Evolutionary conservation across 2,888 invertebrate species (phyloP).

Genomic region (Danaus chrysippus): DNA sequence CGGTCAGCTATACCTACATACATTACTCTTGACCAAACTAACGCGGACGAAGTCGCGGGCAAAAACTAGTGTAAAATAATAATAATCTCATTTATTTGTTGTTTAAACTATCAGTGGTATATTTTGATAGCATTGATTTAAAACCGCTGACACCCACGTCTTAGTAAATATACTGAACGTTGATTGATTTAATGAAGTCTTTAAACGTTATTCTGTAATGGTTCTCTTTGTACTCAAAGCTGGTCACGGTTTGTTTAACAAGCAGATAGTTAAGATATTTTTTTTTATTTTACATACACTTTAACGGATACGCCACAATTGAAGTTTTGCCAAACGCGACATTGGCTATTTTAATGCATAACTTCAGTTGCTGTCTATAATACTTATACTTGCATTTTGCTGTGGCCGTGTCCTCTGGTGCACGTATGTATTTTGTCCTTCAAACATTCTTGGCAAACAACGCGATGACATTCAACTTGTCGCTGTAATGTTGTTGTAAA

Average conservation of each 20-base stretch:
- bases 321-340: constrained; percentile 67
- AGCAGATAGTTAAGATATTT: constrained; percentile 50
- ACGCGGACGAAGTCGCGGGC: too few species aligned
- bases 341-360: constrained; percentile 59
- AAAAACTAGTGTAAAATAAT: too few species aligned
- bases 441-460: constrained; percentile 20
- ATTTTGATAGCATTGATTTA: neutral
- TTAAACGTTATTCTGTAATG: constrained; percentile 50
- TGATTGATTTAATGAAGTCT: constrained; percentile 37
- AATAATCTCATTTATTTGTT: too few species aligned
- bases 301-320: constrained; percentile 50
- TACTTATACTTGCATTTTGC: constrained; percentile 7
- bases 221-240: constrained; percentile 39
- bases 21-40: too few species aligned
- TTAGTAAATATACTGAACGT: neutral
- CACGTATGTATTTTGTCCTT: constrained; percentile 5
- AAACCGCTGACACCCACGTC: neutral
- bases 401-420: neutral
- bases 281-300: constrained; percentile 49
- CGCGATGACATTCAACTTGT: constrained; percentile 17
- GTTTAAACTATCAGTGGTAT: too few species aligned
- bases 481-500: constrained; percentile 10
- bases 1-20: too few species aligned
- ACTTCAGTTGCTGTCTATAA: constrained; percentile 22
- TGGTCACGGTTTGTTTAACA: constrained; percentile 58